phyloP scores from a whole-genome alignment of 1,140 invertebrate species.

The Camponotus pennsylvanicus region DNA sequence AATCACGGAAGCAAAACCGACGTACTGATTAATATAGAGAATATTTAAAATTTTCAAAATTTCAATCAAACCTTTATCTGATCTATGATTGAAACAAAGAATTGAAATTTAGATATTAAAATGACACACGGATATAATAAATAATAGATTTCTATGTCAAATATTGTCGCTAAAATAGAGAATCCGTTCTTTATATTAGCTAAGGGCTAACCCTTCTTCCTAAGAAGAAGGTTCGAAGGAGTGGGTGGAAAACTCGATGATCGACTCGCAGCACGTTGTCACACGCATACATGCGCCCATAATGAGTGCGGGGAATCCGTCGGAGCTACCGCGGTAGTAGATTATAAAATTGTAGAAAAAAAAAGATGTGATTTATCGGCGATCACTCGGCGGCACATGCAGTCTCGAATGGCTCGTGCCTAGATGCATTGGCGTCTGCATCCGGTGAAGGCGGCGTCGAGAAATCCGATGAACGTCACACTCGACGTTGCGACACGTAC shows the following conservation, averaged over 20 bases:
- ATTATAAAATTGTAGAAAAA: constrained; percentile 44
- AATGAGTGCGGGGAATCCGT: constrained; percentile 4
- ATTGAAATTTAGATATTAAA: background rate
- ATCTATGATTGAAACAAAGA: background rate
- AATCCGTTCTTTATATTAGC: background rate
- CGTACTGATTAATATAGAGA: too few relatives aligned
- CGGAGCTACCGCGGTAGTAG: constrained; percentile 16
- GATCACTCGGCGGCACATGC: constrained; percentile 39
- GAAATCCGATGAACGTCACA: constrained; percentile 46
- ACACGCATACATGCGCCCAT: background rate
- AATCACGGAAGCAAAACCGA: constrained; percentile 21
- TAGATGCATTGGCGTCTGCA: constrained; percentile 57
- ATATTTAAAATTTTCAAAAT: background rate
- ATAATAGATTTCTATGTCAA: background rate
- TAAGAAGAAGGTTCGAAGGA: background rate
- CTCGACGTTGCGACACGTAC: constrained; percentile 29
- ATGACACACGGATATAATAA: background rate
- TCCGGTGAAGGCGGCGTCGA: constrained; percentile 56
- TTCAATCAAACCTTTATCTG: background rate
- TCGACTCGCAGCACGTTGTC: background rate
- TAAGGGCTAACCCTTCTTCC: too few relatives aligned
- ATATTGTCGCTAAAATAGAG: background rate
- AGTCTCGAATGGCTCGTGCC: constrained; percentile 54
- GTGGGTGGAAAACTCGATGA: background rate
- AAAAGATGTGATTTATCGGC: constrained; percentile 48